Conservation (phyloP, 2,113 vertebrate genomes). For the Todiramphus chloris region DNA sequence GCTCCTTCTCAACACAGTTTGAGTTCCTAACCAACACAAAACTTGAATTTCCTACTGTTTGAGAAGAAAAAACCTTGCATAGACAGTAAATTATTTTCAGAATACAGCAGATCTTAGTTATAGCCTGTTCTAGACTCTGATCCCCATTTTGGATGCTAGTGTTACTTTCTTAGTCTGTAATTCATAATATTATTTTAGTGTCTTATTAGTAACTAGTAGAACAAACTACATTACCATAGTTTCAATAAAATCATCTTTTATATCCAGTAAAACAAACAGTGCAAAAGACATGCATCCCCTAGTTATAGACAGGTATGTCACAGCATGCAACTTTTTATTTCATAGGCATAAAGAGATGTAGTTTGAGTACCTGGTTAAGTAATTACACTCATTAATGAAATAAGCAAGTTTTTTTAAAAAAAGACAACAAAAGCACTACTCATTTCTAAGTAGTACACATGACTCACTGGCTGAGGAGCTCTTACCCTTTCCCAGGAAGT, state of each 20-base stretch:
- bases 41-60: background rate
- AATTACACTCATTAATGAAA: slow-evolving; percentile 13
- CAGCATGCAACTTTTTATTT: background rate
- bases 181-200: background rate
- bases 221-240: background rate
- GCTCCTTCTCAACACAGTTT: accelerated
- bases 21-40: background rate
- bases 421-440: background rate
- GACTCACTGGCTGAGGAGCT: background rate
- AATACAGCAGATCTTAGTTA: background rate
- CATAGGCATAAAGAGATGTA: slow-evolving; percentile 9
- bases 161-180: background rate
- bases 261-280: background rate
- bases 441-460: background rate
- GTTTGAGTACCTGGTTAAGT: slow-evolving; percentile 6
- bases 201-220: background rate
- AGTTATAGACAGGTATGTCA: slow-evolving; percentile 7
- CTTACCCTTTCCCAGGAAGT: slow-evolving; percentile 3
- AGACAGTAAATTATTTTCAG: background rate
- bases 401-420: background rate
- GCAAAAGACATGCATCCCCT: background rate
- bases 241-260: slow-evolving; percentile 4
- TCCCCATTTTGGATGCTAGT: background rate
- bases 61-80: background rate
- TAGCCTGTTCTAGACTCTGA: background rate